Evolutionary conservation across 2,113 vertebrate species (phyloP).

Genomic region (Psilopsiagon aurifrons): DNA sequence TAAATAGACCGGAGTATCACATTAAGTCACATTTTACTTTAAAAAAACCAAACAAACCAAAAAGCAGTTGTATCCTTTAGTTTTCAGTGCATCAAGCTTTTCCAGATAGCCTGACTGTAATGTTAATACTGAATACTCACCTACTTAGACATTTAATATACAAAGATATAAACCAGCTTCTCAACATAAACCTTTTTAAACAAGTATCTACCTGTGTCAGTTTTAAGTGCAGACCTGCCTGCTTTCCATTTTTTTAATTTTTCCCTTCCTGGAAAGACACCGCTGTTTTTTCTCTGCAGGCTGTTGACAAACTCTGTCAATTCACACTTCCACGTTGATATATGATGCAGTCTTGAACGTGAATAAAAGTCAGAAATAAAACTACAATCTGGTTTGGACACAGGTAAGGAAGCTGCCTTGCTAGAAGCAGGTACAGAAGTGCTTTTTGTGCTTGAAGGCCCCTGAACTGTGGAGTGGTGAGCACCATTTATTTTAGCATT

Average conservation of each 20-base stretch:
- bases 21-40: slow-evolving; percentile 7
- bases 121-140: background rate
- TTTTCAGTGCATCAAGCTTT: background rate
- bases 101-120: background rate
- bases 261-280: slow-evolving; percentile 89
- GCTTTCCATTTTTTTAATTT: slow-evolving; percentile 87
- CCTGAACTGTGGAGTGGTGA: slow-evolving; percentile 80
- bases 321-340: slow-evolving; percentile 92
- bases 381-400: slow-evolving; percentile 78
- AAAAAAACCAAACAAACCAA: background rate
- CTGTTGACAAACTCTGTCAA: slow-evolving; percentile 93
- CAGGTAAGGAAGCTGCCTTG: slow-evolving; percentile 66
- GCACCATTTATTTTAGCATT: slow-evolving; percentile 87
- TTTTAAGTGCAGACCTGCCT: slow-evolving; percentile 80
- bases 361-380: slow-evolving; percentile 96
- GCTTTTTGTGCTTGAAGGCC: slow-evolving; percentile 84
- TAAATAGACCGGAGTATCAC: background rate
- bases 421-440: slow-evolving; percentile 74
- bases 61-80: background rate
- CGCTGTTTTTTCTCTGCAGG: slow-evolving; percentile 84
- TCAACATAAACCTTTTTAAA: slow-evolving; percentile 63
- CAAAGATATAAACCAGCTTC: background rate
- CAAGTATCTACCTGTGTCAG: slow-evolving; percentile 81
- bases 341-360: slow-evolving; percentile 94
- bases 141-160: background rate